A percentile compares a stretch with the other conserved stretches of the same genome.
Conservation (phyloP, 2,113 vertebrate species). For the Hippocampus comes region DNA sequence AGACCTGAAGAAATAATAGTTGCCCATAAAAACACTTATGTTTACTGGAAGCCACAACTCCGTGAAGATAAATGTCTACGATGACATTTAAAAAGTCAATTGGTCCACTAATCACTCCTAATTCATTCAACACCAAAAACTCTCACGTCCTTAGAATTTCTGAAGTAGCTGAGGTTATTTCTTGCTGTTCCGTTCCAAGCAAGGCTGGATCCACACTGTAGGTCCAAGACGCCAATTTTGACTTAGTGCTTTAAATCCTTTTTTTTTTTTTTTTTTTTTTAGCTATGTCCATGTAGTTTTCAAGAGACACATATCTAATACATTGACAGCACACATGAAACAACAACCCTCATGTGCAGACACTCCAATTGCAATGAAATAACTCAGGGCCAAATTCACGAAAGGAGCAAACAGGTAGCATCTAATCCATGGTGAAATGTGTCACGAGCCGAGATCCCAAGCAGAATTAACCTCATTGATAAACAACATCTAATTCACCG, state of each 20-base stretch:
- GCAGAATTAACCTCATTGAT: too few species aligned
- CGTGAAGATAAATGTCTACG: conserved; percentile 39
- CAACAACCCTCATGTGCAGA: too few species aligned
- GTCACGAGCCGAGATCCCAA: too few species aligned
- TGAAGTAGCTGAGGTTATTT: neutral
- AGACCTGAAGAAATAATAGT: conserved; percentile 52
- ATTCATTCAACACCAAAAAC: neutral
- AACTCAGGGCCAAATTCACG: too few species aligned
- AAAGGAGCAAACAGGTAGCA: too few species aligned
- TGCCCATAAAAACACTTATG: conserved; percentile 34
- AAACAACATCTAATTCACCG: too few species aligned
- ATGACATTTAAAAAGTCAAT: conserved; percentile 38
- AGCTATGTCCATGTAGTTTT: neutral
- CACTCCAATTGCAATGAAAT: too few species aligned
- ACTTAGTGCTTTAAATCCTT: neutral
- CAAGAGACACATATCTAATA: neutral
- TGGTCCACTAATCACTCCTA: conserved; percentile 18
- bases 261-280: too few species aligned
- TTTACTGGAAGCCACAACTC: conserved; percentile 39
- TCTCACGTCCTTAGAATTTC: neutral
- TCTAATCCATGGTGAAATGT: too few species aligned
- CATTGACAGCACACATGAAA: too few species aligned
- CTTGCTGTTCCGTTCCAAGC: neutral
- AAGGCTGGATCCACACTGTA: neutral
- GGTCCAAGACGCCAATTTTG: neutral